A percentile compares a stretch with the other conserved stretches of the same genome.
Conservation (phyloP, 1,140 invertebrate genomes). For the Coelopa frigida region DNA sequence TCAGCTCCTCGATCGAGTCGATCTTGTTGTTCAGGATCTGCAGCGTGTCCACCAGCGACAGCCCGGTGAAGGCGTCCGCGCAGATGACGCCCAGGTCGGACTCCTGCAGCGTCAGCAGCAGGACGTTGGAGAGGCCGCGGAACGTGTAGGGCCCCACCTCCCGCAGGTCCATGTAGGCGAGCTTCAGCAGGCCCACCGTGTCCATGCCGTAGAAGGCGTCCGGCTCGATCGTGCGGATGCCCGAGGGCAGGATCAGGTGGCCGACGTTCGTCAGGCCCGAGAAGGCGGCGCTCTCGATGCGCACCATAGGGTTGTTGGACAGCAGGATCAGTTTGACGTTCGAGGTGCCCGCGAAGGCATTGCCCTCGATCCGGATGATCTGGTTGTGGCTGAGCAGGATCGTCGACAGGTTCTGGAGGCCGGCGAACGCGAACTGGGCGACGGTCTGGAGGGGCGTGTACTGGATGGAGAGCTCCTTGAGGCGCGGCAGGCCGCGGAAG, state of each 20-base stretch:
- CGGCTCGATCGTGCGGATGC: conserved; percentile 63
- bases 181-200: conserved; percentile 64
- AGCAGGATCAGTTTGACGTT: conserved; percentile 68
- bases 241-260: conserved; percentile 66
- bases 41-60: conserved; percentile 58
- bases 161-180: conserved; percentile 73
- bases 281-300: conserved; percentile 67
- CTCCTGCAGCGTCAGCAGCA: conserved; percentile 65
- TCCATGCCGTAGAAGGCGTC: conserved; percentile 75
- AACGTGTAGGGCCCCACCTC: conserved; percentile 64
- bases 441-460: conserved; percentile 68
- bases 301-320: conserved; percentile 67
- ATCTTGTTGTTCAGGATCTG: conserved; percentile 78
- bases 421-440: conserved; percentile 71
- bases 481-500: conserved; percentile 66
- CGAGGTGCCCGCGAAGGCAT: conserved; percentile 74
- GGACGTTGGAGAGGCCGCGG: conserved; percentile 64
- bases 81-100: conserved; percentile 69
- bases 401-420: conserved; percentile 68
- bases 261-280: conserved; percentile 71
- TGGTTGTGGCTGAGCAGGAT: conserved; percentile 70
- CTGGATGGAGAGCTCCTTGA: conserved; percentile 72
- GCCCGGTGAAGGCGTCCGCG: conserved; percentile 62
- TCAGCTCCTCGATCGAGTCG: conserved; percentile 65
- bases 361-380: conserved; percentile 67